phyloP scores from a whole-genome alignment of 2,113 vertebrate genomes.

The Xiphophorus hellerii region DNA sequence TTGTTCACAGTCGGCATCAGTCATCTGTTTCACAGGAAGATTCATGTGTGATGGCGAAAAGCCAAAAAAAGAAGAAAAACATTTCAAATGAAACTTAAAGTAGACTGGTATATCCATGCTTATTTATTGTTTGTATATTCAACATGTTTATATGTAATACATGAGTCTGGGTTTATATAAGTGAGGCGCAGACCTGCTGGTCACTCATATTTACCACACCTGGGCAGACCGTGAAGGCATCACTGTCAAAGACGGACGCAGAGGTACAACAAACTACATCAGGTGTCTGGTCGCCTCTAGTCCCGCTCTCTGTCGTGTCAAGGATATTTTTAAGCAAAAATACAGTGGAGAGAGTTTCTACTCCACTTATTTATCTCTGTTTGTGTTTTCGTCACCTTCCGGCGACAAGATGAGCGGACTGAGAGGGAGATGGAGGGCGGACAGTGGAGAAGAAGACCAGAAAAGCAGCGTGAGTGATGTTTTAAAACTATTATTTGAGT shows the following conservation, averaged over 20 bases:
- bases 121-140: not conserved
- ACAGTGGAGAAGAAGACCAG: constrained; percentile 15
- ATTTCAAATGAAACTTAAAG: not conserved
- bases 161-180: not conserved
- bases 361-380: not conserved
- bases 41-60: not conserved
- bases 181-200: constrained; percentile 8
- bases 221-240: constrained; percentile 1
- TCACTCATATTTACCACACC: constrained; percentile 10
- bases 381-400: not conserved
- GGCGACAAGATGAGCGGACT: constrained; percentile 47
- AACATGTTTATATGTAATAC: not conserved
- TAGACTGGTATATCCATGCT: not conserved
- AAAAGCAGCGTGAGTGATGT: constrained; percentile 46
- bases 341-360: not conserved
- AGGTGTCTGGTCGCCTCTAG: not conserved
- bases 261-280: not conserved
- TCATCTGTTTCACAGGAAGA: not conserved
- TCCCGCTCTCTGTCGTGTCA: not conserved
- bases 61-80: not conserved
- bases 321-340: not conserved
- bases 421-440: not conserved
- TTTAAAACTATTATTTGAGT: not conserved
- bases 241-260: not conserved
- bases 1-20: not conserved